Evolutionary conservation across 2,888 invertebrate genomes (phyloP), one percentile per base, ranked within the genome.

Genomic region (Chromoteleia sp.): DNA sequence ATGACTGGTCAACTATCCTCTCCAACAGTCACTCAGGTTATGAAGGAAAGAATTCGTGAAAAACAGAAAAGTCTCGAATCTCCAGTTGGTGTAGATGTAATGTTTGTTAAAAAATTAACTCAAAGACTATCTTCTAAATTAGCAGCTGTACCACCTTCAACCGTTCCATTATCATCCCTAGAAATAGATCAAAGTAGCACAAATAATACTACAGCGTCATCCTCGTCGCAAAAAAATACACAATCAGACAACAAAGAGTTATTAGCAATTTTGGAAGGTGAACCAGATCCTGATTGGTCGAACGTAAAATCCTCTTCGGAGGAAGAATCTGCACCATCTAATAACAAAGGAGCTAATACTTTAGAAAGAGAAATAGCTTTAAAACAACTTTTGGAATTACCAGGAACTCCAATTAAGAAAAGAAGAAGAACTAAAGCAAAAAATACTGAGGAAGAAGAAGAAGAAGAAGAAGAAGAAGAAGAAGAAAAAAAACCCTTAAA

Each of bases 191-290:
- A 56, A 17, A 76, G 80, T 15, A 63, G 33, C 10, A 59, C 21
- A 8, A 25, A 17, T 1, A 39, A 5, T 7, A 45, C 25, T 10
- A 17, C 39, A 3, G 7, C 12, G 1, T 48, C 56, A 4, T 41
- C 67, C n/a, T 39, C 78, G 12, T 68, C 71, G 36, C 79, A 84
- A 52, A 88, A 87, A 85, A 82, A 85, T 65, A 63, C 87, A 2
- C 85, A 81, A 84, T 75, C 91, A 0, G 92, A 93, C 83, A 92
- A 93, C 84, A 93, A 93, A 12, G 94, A 94, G 83, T 87, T 94
- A 19, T 86, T 94, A 10, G 93, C 93, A 0, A 93, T 94, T 83
- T 88, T 94, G 12, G 94, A 94, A 87, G 94, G 94, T 29, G 93
- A 93, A 43, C 93, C 91, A 5, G 93, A 93, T 83, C 91, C 91